Conservation (phyloP, 1,140 invertebrate species). For the Hycleus cichorii region DNA sequence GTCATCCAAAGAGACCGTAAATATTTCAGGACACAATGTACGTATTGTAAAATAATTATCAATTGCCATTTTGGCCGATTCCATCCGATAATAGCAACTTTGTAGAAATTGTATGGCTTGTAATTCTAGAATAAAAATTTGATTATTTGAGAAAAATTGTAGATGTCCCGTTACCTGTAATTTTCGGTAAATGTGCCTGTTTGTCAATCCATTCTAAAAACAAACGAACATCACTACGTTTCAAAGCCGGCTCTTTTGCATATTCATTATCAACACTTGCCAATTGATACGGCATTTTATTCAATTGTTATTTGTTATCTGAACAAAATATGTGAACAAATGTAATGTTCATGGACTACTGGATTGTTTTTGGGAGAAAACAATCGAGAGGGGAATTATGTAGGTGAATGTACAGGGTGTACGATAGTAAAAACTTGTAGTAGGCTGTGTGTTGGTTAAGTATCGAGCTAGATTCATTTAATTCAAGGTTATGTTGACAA, state of each 20-base stretch:
- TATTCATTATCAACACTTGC: constrained; percentile 10
- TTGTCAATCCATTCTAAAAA: constrained; percentile 14
- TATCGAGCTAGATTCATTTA: no score
- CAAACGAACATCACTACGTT: constrained; percentile 11
- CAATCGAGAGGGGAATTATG: background rate
- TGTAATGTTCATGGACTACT: background rate
- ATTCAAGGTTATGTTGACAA: background rate
- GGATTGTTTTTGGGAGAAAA: background rate
- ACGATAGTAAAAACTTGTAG: no score
- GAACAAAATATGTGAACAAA: no score
- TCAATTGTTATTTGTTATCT: no score
- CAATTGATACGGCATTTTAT: background rate
- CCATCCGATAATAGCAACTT: constrained; percentile 52
- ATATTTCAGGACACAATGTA: constrained; percentile 52
- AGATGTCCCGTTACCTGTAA: constrained; percentile 1
- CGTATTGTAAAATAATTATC: constrained; percentile 54
- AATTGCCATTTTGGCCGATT: constrained; percentile 53
- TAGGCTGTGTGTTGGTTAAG: no score
- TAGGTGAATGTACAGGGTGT: background rate
- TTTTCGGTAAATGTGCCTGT: constrained; percentile 18
- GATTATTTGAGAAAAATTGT: background rate
- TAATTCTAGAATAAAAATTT: constrained; percentile 43
- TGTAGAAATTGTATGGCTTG: constrained; percentile 54
- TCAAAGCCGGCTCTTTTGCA: constrained; percentile 11
- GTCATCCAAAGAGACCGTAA: constrained; percentile 29